Evolutionary conservation across 2,888 invertebrate species (phyloP).

Genomic region (Pyrrhia umbra): DNA sequence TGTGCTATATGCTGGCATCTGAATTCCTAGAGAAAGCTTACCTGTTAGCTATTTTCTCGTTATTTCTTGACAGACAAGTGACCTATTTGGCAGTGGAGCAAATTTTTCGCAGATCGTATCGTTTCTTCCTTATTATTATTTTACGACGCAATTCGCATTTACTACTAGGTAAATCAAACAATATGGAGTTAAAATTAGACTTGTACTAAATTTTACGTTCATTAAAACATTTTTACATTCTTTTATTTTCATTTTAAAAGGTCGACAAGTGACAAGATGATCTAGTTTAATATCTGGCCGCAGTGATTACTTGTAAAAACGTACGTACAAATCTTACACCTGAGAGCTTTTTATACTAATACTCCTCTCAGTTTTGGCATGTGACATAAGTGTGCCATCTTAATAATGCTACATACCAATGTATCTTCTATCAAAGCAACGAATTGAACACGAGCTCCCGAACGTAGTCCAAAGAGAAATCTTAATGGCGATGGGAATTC

Average conservation of each 20-base stretch:
- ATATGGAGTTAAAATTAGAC: conserved; percentile 10
- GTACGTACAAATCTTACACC: conserved; percentile 56
- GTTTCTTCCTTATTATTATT: conserved; percentile 70
- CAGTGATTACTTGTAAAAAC: conserved; percentile 65
- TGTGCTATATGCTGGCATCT: conserved; percentile 54
- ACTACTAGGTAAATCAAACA: conserved; percentile 43
- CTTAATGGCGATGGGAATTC: conserved; percentile 32
- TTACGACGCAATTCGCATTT: conserved; percentile 41
- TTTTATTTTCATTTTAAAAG: conserved; percentile 68
- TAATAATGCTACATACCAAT: conserved; percentile 52
- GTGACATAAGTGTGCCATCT: conserved; percentile 57
- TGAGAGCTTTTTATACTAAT: conserved; percentile 55
- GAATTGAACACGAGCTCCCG: conserved; percentile 28
- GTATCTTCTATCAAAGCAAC: conserved; percentile 42
- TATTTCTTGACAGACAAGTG: conserved; percentile 78
- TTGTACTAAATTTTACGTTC: conserved; percentile 24
- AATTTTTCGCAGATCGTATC: conserved; percentile 67
- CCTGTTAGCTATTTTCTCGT: conserved; percentile 70
- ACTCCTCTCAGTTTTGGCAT: conserved; percentile 60
- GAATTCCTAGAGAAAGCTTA: conserved; percentile 64
- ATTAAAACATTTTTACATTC: conserved; percentile 37
- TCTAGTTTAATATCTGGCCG: conserved; percentile 64
- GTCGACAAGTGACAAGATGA: conserved; percentile 61
- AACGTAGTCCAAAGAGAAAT: conserved; percentile 30
- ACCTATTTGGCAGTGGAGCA: conserved; percentile 83